Evolutionary conservation across 2,797 vertebrate species (phyloP), one percentile per base, ranked within the genome.

Genomic region (Oryzias sinensis): DNA sequence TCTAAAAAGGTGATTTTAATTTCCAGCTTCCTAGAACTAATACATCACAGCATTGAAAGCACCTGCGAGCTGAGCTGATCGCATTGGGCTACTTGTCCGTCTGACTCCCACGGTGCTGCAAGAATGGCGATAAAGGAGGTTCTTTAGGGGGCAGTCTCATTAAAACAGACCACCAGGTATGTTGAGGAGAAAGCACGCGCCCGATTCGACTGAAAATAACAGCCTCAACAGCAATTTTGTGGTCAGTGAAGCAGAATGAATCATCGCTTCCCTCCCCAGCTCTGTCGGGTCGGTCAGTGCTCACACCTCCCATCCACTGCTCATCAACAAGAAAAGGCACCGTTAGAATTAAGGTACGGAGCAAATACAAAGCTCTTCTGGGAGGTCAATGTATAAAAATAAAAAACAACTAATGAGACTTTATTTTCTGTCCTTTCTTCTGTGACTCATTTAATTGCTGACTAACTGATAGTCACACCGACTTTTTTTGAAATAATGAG

Each of bases 371-470:
- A 67, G 59, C 56, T 65, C 40, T 62, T 72, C 49, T 53, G 50
- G 43, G 59, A 63, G 43, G 49, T 44, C 42, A 65, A 66, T 75
- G 72, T 75, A 55, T 22, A 3, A 37, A 11, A 9, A 9, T 2
- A 33, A 33, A 8, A 37, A 13, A 13, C 11, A 37, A 37, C 9
- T 37, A 33, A 33, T 33, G 33, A 37, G 33, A 37, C 33, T 37
- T 37, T 37, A 37, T 37, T 37, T 37, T 57, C 16, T 56, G 29
- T 65, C 43, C 62, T 75, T 47, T 76, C 49, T 49, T 76, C 52
- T 73, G 64, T 80, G 83, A 86, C 71, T 87, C 72, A 68, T 29
- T 66, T 2, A 68, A 56, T 76, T 44, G 62, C 15, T 59, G 68
- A 70, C 62, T 81, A 61, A 59, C 41, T 56, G 63, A 62, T 55